Conservation (phyloP, 1,140 invertebrate species). For the Solenopsis invicta region DNA sequence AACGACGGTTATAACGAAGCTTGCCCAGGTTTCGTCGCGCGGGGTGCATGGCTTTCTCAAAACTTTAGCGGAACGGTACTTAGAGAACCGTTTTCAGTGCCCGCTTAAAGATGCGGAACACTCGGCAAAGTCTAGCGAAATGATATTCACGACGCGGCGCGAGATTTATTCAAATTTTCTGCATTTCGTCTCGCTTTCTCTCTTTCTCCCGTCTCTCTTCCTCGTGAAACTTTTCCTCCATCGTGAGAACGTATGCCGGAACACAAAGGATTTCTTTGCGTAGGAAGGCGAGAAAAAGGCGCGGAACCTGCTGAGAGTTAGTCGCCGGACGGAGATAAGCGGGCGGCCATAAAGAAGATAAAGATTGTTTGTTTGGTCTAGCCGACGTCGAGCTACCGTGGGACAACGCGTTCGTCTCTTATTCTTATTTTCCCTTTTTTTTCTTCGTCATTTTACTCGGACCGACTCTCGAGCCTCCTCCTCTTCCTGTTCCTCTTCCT, state of each 20-base stretch:
- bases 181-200: background rate
- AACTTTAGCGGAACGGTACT: slow-evolving; percentile 45
- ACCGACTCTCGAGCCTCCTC: slow-evolving; percentile 29
- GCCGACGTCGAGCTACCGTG: slow-evolving; percentile 68
- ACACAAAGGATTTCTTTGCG: slow-evolving; percentile 77
- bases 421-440: slow-evolving; percentile 36
- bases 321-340: slow-evolving; percentile 73
- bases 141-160: slow-evolving; percentile 69
- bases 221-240: slow-evolving; percentile 60
- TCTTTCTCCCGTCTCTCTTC: slow-evolving; percentile 48
- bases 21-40: background rate
- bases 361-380: slow-evolving; percentile 82
- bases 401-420: slow-evolving; percentile 61
- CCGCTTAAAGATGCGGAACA: slow-evolving; percentile 34
- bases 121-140: slow-evolving; percentile 52
- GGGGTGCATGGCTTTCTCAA: slow-evolving; percentile 10
- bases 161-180: slow-evolving; percentile 74
- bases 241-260: slow-evolving; percentile 68
- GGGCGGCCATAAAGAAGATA: slow-evolving; percentile 76
- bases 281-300: slow-evolving; percentile 66
- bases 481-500: slow-evolving; percentile 20
- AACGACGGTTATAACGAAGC: slow-evolving; percentile 47
- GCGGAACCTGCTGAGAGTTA: slow-evolving; percentile 63
- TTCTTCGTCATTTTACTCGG: slow-evolving; percentile 20
- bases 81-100: slow-evolving; percentile 38